phyloP scores from a whole-genome alignment of 2,888 invertebrate species.

The Acrobasis suavella region DNA sequence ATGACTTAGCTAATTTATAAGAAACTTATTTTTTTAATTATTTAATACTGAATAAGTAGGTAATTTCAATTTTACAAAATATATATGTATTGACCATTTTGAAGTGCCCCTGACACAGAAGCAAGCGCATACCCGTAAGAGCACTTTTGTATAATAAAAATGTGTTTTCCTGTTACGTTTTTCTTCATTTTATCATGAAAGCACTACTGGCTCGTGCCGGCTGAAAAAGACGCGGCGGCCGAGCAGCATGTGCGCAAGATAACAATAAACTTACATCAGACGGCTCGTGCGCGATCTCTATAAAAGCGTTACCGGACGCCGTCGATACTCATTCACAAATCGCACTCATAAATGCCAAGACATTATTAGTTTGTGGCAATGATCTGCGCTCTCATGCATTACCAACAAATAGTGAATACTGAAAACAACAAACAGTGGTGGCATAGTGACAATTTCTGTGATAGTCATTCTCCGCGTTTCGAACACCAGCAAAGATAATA shows the following conservation, averaged over 20 bases:
- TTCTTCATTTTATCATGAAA: neutral
- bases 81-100: no score
- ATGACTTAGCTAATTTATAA: no score
- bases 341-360: conserved; percentile 67
- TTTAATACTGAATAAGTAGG: no score
- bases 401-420: conserved; percentile 58
- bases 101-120: no score
- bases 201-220: conserved; percentile 17
- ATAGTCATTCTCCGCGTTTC: conserved; percentile 74
- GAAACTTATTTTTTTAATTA: no score
- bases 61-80: no score
- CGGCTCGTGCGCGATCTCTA: conserved; percentile 59
- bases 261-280: conserved; percentile 68
- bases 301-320: conserved; percentile 51
- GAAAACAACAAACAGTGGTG: conserved; percentile 76
- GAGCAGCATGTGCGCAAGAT: conserved; percentile 54
- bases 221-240: conserved; percentile 22
- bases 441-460: conserved; percentile 79
- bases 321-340: conserved; percentile 64
- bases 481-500: conserved; percentile 76
- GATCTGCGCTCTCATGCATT: conserved; percentile 76
- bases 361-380: conserved; percentile 75
- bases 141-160: no score
- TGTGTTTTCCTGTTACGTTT: neutral
- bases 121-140: no score